Evolutionary conservation across 2,888 invertebrate species (phyloP).

Genomic region (Synergus laeviventris): DNA sequence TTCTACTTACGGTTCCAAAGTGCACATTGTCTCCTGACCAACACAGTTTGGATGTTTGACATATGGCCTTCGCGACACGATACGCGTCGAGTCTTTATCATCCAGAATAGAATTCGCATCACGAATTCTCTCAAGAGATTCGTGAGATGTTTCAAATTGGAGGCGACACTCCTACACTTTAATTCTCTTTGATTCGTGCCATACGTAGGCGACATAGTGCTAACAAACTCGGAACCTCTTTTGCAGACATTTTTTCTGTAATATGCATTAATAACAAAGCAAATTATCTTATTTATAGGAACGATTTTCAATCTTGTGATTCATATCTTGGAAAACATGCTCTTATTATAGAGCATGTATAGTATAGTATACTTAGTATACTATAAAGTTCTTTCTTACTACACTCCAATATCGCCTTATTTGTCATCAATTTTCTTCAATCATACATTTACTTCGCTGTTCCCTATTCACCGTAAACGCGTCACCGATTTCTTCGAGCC

Average conservation of each 20-base stretch:
- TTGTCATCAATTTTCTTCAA: background rate
- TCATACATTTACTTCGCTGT: background rate
- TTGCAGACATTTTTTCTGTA: too few species aligned
- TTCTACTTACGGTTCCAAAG: conserved; percentile 24
- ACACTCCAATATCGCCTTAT: background rate
- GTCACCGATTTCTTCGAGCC: conserved; percentile 8
- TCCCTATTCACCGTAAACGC: background rate
- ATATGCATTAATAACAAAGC: too few species aligned
- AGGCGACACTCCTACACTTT: background rate
- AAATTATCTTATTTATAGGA: too few species aligned
- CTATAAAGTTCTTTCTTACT: background rate
- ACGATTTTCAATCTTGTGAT: background rate
- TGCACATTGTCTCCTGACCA: conserved; percentile 30
- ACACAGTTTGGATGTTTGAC: conserved; percentile 19
- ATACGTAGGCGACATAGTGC: background rate
- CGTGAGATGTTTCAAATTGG: background rate
- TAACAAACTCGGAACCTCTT: background rate
- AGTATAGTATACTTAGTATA: background rate
- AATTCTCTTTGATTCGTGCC: background rate
- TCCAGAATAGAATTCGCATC: conserved; percentile 13
- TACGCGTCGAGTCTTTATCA: conserved; percentile 5
- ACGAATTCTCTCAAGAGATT: conserved; percentile 8
- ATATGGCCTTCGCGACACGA: background rate
- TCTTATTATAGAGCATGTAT: background rate
- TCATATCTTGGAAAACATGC: background rate